Evolutionary conservation across 2,797 vertebrate genomes (phyloP), one percentile per base, ranked within the genome.

Genomic region (Sebastes kiyomatsui): DNA sequence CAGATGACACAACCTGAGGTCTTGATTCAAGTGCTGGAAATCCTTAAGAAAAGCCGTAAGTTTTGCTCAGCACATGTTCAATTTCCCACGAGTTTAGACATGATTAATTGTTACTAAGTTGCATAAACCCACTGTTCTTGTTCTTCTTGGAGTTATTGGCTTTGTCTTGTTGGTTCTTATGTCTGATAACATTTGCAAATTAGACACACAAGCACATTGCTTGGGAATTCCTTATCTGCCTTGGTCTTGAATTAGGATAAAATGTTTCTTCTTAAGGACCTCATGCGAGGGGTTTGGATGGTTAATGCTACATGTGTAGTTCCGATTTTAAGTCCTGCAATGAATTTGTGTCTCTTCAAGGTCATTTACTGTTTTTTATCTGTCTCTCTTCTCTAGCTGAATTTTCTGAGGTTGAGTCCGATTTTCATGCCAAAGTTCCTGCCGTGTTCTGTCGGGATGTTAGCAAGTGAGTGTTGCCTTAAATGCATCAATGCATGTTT

Each of bases 391-490:
- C 33, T 55, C 5, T 86, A 99, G 98, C 95, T 87, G 94, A 95
- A 82, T 99, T 96, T 93, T 94, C 94, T 32, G 98, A 99, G 61
- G 98, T 99, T 66, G 98, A 99, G 94, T 99, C 98, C 11, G 98
- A 99, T 95, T 99, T 99, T 94, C 98, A 99, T 38, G 97, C 98
- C 94, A 99, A 99, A 97, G 97, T 99, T 95, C 98, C 98, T 86
- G 97, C 98, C 79, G 97, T 99, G 76, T 98, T 97, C 92, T 99
- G 98, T 95, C 97, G 95, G 86, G 98, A 99, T 88, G 90, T 94
- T 59, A 96, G 93, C 94, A 98, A 97, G 98, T 99, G 83, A 85
- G 91, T 94, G 68, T 23, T 22, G 9, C 14, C 10, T 38, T 20
- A 25, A 61, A 58, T 35, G 2, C 38, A 32, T 20, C 3, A 2